Evolutionary conservation across 2,797 vertebrate species (phyloP).

Genomic region (Spinibarbus caldwelli): DNA sequence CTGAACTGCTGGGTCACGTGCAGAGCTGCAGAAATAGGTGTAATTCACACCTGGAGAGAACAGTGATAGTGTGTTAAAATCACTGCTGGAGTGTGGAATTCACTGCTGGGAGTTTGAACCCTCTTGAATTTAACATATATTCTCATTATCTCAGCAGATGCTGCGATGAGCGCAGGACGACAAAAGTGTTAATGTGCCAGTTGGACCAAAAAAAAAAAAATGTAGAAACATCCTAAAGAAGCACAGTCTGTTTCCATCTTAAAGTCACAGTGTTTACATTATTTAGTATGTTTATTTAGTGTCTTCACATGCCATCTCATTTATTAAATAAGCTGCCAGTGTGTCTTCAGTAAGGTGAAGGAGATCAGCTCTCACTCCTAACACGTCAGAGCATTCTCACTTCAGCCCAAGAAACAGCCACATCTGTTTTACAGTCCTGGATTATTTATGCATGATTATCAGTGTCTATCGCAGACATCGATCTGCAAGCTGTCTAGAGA

Average conservation of each 20-base stretch:
- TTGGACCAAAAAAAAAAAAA: background rate
- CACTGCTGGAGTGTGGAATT: conserved; percentile 12
- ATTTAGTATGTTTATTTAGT: background rate
- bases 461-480: background rate
- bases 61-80: background rate
- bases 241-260: background rate
- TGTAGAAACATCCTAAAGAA: conserved; percentile 6
- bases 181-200: background rate
- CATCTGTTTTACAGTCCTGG: conserved; percentile 3
- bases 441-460: conserved; percentile 16
- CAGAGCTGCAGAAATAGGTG: conserved; percentile 6
- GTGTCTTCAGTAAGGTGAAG: conserved; percentile 11
- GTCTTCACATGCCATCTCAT: background rate
- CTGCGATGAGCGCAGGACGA: background rate
- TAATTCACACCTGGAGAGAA: conserved; percentile 28
- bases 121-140: background rate
- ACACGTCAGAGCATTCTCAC: background rate
- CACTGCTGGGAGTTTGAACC: background rate
- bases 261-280: background rate
- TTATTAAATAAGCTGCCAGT: background rate
- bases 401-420: conserved; percentile 8
- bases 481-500: background rate
- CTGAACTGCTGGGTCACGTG: background rate
- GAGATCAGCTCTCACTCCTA: background rate
- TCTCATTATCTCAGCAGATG: background rate